Percentiles rank a stretch among this genome's conserved stretches.
Conservation (phyloP, 1,140 invertebrate species). For the Chymomyza costata region DNA sequence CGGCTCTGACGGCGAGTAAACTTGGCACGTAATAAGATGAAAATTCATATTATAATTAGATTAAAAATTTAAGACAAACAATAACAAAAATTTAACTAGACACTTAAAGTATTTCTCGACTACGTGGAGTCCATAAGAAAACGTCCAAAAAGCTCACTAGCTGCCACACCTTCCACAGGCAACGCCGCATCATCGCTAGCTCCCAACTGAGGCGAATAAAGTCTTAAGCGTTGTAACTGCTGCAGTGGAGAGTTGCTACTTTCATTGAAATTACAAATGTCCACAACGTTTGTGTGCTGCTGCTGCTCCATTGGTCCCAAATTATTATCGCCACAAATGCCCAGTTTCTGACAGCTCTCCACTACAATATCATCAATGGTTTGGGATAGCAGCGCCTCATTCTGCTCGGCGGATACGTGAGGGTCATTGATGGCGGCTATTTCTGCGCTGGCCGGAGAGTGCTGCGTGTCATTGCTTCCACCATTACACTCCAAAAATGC, state of each 20-base stretch:
- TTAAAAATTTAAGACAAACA: too few species aligned
- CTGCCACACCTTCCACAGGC: slow-evolving; percentile 14
- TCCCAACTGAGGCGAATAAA: slow-evolving; percentile 37
- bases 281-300: slow-evolving; percentile 22
- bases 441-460: slow-evolving; percentile 35
- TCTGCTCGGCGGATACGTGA: slow-evolving; percentile 27
- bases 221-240: slow-evolving; percentile 49
- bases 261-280: slow-evolving; percentile 36
- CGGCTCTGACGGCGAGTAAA: slow-evolving; percentile 56
- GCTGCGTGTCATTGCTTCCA: slow-evolving; percentile 17
- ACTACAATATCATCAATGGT: slow-evolving; percentile 74
- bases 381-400: slow-evolving; percentile 59
- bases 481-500: slow-evolving; percentile 50
- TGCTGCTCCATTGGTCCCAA: slow-evolving; percentile 25
- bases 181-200: slow-evolving; percentile 20
- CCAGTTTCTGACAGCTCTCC: slow-evolving; percentile 74
- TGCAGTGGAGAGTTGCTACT: slow-evolving; percentile 44
- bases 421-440: slow-evolving; percentile 34
- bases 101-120: not conserved
- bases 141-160: slow-evolving; percentile 50
- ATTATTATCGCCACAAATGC: slow-evolving; percentile 50
- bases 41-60: too few species aligned
- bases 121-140: slow-evolving; percentile 60
- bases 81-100: not conserved
- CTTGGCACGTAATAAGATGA: too few species aligned